Evolutionary conservation across 2,888 invertebrate genomes (phyloP).

Genomic region (Chymomyza amoena): DNA sequence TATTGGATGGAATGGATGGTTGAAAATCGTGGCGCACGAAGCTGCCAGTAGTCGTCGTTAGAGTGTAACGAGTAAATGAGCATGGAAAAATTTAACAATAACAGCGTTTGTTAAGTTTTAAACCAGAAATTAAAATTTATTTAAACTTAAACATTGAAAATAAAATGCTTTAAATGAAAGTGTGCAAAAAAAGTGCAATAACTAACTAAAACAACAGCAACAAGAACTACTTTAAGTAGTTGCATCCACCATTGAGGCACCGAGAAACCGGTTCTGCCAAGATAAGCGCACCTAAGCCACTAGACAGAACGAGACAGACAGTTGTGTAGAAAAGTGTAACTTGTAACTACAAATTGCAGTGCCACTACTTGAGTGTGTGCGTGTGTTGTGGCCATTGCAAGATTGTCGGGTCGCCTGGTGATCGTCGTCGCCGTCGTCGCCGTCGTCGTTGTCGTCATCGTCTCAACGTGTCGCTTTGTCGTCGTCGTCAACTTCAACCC

Average conservation of each 20-base stretch:
- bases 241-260: slow-evolving; percentile 42
- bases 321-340: slow-evolving; percentile 57
- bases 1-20: slow-evolving; percentile 77
- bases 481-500: neutral
- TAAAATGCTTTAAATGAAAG: neutral
- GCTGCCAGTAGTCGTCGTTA: slow-evolving; percentile 36
- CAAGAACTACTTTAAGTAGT: slow-evolving; percentile 28
- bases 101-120: slow-evolving; percentile 7
- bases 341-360: slow-evolving; percentile 68
- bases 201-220: slow-evolving; percentile 18
- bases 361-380: slow-evolving; percentile 30
- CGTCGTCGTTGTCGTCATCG: slow-evolving; percentile 13
- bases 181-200: slow-evolving; percentile 32
- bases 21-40: slow-evolving; percentile 67
- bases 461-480: slow-evolving; percentile 19
- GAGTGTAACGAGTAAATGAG: slow-evolving; percentile 44
- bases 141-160: neutral
- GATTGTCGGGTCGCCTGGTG: slow-evolving; percentile 44
- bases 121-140: neutral
- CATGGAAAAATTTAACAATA: slow-evolving; percentile 26
- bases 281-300: slow-evolving; percentile 39
- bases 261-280: slow-evolving; percentile 65
- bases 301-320: slow-evolving; percentile 62
- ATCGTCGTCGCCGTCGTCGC: slow-evolving; percentile 4
- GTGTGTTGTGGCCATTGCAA: slow-evolving; percentile 42